Base-by-base conservation (phyloP, 2,113 vertebrate genomes). In the Gambusia affinis region DNA sequence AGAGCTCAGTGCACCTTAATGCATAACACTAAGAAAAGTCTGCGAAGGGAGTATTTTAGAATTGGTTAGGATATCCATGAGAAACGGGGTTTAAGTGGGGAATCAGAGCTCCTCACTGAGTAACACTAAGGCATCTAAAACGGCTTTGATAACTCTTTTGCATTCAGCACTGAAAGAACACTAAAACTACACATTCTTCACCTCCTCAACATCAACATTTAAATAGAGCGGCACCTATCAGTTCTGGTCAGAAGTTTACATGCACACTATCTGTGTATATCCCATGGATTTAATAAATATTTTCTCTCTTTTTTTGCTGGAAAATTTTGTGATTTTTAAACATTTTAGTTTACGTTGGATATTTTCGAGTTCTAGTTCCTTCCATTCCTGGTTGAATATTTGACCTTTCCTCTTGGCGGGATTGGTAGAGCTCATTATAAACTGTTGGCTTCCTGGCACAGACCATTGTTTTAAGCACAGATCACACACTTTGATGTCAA, bases 101-200 rank as follows among this genome's bases (percentile, higher is more conserved):
- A 71, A 76, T 84, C 24, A 76, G 86, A 89, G 86, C 87, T 82
- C 82, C 68, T 64, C 76, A 74, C 70, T 81, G 79, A 82, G 79
- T 76, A 89, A 92, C 86, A 90, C 91, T 92, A 93, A 93, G 92
- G 92, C 92, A 93, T 92, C 91, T 83, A 87, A 71, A 92, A 90
- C 92, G 89, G 90, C 89, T 83, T 87, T 80, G 73, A 86, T 81
- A 82, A 82, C 74, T 86, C 83, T 70, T 80, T 85, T 84, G 86
- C 85, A 82, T 88, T 82, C 73, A 74, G 92, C 27, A 93, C 80
- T 83, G 75, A 89, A 87, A 87, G 27, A 27, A 92, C 85, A 93
- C 88, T 67, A 80, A 91, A 81, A 79, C 81, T 76, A 87, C 90
- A 94, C 92, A 94, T 94, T 94, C 92, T 87, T 92, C 85, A 72